phyloP scores from a whole-genome alignment of 23 tunicate genomes.

The Trididemnum nubilum region DNA sequence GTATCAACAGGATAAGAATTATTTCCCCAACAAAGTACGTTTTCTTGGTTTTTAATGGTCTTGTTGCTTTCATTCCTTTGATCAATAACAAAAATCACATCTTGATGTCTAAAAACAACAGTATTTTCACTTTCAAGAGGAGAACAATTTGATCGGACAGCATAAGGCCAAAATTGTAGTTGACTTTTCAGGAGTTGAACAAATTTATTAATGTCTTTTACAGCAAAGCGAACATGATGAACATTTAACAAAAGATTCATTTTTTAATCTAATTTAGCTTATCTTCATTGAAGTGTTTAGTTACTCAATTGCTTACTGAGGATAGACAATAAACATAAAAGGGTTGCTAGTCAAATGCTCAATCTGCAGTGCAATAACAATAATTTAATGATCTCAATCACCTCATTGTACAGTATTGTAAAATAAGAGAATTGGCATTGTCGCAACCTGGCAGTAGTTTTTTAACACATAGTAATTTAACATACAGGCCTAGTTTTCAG shows the following conservation, averaged over 20 bases:
- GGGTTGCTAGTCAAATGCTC: too few relatives aligned
- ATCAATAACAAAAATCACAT: constrained; percentile 43
- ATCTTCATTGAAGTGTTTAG: too few relatives aligned
- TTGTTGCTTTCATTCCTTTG: constrained; percentile 7
- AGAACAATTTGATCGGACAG: not conserved
- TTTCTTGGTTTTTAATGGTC: not conserved
- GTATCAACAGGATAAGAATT: constrained; percentile 65
- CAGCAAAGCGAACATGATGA: constrained; percentile 66
- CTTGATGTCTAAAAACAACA: constrained; percentile 40
- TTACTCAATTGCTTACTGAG: too few relatives aligned
- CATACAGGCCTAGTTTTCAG: too few relatives aligned
- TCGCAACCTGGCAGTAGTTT: too few relatives aligned
- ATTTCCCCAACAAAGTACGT: constrained; percentile 38
- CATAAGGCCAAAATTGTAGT: constrained; percentile 24
- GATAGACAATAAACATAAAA: too few relatives aligned
- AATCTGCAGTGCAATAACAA: too few relatives aligned
- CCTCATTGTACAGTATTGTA: too few relatives aligned
- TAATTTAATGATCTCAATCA: too few relatives aligned
- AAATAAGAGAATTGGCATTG: too few relatives aligned
- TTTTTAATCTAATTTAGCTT: not conserved
- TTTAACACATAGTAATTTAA: too few relatives aligned
- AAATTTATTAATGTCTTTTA: constrained; percentile 47
- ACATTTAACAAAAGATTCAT: constrained; percentile 29
- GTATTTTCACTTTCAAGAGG: not conserved
- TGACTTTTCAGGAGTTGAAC: constrained; percentile 9